phyloP scores from a whole-genome alignment of 2,113 vertebrate genomes.

The Suncus etruscus region DNA sequence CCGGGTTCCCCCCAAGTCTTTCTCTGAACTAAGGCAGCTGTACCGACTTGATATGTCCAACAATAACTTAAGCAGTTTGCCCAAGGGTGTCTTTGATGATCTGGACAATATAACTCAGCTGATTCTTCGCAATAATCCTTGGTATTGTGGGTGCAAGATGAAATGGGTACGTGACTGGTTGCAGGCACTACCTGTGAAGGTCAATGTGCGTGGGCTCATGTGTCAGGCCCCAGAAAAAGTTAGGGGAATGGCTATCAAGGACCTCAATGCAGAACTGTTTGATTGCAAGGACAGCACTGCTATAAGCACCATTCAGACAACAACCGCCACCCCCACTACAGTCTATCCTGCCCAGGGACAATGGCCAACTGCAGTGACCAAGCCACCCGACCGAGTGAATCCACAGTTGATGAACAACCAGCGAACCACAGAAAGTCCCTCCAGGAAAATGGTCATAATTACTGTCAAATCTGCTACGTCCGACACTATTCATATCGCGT shows the following conservation, averaged over 20 bases:
- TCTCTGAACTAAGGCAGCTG: conserved; percentile 96
- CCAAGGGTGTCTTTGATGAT: conserved; percentile 97
- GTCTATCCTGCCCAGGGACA: conserved; percentile 92
- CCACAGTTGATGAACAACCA: conserved; percentile 92
- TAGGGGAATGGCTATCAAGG: conserved; percentile 99
- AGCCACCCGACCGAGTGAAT: conserved; percentile 92
- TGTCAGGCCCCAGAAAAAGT: conserved; percentile 99
- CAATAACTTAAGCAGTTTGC: conserved; percentile 97
- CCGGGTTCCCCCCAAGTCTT: conserved; percentile 94
- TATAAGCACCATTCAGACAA: conserved; percentile 91
- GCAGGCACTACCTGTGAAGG: conserved; percentile 93
- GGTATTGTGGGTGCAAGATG: conserved; percentile 99
- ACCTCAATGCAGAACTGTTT: conserved; percentile 94
- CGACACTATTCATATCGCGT: conserved; percentile 97
- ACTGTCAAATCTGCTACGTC: conserved; percentile 95
- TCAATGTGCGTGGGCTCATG: conserved; percentile 99
- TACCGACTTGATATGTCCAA: conserved; percentile 98
- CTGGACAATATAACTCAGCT: conserved; percentile 99
- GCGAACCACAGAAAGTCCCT: conserved; percentile 92
- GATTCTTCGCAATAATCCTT: conserved; percentile 98
- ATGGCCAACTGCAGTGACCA: conserved; percentile 95
- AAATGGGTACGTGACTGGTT: conserved; percentile 99
- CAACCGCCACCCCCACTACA: conserved; percentile 91
- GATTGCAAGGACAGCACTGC: conserved; percentile 92
- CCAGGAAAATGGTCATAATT: conserved; percentile 95